Evolutionary conservation across 2,797 vertebrate species (phyloP).

Genomic region (Streptopelia turtur): DNA sequence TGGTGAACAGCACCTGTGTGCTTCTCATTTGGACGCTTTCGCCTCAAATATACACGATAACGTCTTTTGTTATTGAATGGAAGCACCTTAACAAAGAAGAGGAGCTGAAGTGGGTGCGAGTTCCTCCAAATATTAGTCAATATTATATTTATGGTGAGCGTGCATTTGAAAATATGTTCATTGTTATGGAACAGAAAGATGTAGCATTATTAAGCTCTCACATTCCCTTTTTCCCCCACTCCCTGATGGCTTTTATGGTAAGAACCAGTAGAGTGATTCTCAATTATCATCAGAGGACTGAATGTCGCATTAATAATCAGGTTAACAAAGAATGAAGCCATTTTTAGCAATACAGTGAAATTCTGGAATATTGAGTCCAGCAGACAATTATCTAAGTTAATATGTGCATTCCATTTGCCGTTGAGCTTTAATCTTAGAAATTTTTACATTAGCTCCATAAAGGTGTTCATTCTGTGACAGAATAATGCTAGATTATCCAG

Average conservation of each 20-base stretch:
- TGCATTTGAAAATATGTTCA: background rate
- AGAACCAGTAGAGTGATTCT: background rate
- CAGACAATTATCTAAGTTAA: background rate
- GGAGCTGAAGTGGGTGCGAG: constrained; percentile 83
- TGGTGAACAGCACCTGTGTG: constrained; percentile 87
- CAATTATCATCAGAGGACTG: background rate
- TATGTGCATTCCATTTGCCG: background rate
- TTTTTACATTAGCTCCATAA: background rate
- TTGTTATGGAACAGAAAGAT: background rate
- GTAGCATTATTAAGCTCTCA: background rate
- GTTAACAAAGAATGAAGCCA: background rate
- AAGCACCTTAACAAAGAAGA: constrained; percentile 67
- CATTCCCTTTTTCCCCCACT: no score
- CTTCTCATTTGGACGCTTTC: constrained; percentile 84
- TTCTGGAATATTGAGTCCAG: background rate
- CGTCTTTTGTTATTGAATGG: constrained; percentile 90
- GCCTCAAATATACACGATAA: constrained; percentile 67
- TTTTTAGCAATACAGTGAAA: background rate
- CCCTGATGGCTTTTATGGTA: background rate
- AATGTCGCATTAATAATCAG: background rate
- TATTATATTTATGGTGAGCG: constrained; percentile 79
- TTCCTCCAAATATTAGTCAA: constrained; percentile 77
- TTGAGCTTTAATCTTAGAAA: background rate
- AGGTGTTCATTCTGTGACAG: background rate
- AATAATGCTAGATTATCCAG: background rate